Evolutionary conservation across 2,888 invertebrate genomes (phyloP).

Genomic region (Tipula helvola): DNA sequence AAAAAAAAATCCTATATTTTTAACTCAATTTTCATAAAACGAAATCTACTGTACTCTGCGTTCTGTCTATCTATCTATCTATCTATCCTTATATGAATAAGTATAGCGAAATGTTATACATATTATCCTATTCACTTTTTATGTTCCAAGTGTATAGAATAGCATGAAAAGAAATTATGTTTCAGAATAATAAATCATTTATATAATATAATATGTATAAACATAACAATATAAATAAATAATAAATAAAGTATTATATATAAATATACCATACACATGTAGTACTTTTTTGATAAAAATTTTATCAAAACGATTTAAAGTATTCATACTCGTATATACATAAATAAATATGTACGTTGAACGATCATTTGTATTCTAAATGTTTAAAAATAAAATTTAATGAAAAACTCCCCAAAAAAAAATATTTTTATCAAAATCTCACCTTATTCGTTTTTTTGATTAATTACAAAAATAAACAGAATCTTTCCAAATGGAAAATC

Average conservation of each 20-base stretch:
- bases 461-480: neutral
- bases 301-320: neutral
- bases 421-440: neutral
- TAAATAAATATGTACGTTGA: neutral
- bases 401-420: neutral
- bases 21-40: neutral
- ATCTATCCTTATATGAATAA: neutral
- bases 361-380: neutral
- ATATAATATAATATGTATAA: neutral
- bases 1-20: neutral
- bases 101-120: neutral
- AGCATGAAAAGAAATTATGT: neutral
- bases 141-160: neutral
- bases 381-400: neutral
- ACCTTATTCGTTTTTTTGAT: neutral
- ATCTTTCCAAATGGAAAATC: neutral
- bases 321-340: neutral
- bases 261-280: neutral
- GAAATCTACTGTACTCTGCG: neutral
- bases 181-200: neutral
- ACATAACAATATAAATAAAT: neutral
- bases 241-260: no score
- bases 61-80: neutral
- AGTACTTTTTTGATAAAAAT: neutral
- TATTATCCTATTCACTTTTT: neutral